Evolutionary conservation across 2,888 invertebrate genomes (phyloP).

Genomic region (Conops quadrifasciatus): DNA sequence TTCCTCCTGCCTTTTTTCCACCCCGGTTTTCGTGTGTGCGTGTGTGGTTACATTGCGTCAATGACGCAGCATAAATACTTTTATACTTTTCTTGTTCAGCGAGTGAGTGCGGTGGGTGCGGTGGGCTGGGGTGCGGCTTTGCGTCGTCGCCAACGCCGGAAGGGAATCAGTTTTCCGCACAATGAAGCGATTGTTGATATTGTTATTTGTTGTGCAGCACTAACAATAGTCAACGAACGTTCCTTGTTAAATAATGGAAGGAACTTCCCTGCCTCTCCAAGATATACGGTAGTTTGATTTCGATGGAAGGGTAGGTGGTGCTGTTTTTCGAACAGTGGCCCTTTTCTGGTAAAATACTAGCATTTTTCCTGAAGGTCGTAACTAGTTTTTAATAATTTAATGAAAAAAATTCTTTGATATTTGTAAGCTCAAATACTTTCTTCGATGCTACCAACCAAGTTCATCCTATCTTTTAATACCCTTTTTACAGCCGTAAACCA

Average conservation of each 20-base stretch:
- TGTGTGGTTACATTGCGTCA: slow-evolving; percentile 47
- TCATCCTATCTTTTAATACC: too few relatives aligned
- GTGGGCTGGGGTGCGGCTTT: background rate
- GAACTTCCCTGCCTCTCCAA: too few relatives aligned
- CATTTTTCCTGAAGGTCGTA: too few relatives aligned
- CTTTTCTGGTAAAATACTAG: too few relatives aligned
- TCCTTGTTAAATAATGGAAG: background rate
- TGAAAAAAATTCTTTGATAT: too few relatives aligned
- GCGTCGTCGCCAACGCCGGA: background rate
- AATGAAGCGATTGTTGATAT: slow-evolving; percentile 45
- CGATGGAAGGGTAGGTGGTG: slow-evolving; percentile 17
- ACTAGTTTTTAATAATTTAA: too few relatives aligned
- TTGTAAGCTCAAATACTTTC: too few relatives aligned
- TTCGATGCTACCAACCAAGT: too few relatives aligned
- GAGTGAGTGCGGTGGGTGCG: too few relatives aligned
- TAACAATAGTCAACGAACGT: slow-evolving; percentile 4
- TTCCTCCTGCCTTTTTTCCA: too few relatives aligned
- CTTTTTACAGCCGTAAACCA: too few relatives aligned
- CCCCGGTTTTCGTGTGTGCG: slow-evolving; percentile 7
- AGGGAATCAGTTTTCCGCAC: slow-evolving; percentile 36
- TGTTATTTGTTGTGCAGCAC: slow-evolving; percentile 39
- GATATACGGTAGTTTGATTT: slow-evolving; percentile 12
- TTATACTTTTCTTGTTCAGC: slow-evolving; percentile 36
- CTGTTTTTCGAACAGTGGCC: background rate
- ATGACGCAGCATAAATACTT: slow-evolving; percentile 57